phyloP scores from a whole-genome alignment of 2,113 vertebrate species.

The Psittacara wagleri region DNA sequence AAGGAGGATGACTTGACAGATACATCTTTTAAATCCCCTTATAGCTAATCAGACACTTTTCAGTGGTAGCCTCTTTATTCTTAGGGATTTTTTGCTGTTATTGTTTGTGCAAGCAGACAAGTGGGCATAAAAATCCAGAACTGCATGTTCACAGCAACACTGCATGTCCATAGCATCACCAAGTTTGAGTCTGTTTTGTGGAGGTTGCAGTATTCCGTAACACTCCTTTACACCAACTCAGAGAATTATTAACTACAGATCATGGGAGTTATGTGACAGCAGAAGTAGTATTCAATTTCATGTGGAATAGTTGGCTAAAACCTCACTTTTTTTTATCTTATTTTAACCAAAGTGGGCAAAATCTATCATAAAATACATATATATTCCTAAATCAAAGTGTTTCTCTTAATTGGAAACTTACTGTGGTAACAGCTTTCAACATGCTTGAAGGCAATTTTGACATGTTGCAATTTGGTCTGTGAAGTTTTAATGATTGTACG shows the following conservation, averaged over 20 bases:
- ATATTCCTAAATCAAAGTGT: not conserved
- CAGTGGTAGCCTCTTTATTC: not conserved
- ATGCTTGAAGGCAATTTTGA: fast-evolving
- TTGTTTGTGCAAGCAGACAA: not conserved
- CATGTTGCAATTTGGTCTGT: not conserved
- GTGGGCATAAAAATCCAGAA: not conserved
- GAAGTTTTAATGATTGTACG: not conserved
- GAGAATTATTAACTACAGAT: not conserved
- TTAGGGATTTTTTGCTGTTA: not conserved
- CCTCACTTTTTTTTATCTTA: not conserved
- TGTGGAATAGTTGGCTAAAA: not conserved
- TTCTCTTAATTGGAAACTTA: not conserved
- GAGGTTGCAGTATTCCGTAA: not conserved
- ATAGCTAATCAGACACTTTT: not conserved
- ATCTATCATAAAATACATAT: not conserved
- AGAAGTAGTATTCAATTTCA: not conserved
- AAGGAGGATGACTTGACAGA: not conserved
- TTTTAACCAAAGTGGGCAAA: not conserved
- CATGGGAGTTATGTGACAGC: fast-evolving
- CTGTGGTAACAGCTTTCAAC: not conserved
- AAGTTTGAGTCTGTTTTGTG: not conserved
- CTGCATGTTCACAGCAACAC: not conserved
- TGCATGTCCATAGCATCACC: not conserved
- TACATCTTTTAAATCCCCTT: not conserved
- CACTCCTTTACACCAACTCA: not conserved